Conservation (phyloP, 64 coral and sea anemone genomes). For the Montipora foliosa region DNA sequence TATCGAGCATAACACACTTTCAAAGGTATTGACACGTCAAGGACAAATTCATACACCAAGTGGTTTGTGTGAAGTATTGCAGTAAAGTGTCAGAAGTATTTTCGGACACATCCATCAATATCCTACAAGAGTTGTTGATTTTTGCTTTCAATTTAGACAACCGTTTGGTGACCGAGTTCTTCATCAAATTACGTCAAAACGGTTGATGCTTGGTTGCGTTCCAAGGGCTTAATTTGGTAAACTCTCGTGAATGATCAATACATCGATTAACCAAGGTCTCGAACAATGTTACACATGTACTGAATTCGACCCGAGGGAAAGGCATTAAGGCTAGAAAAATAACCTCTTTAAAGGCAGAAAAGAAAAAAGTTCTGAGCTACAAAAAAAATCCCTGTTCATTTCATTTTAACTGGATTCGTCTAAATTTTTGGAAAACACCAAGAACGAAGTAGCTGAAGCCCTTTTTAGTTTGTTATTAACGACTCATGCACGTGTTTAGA, state of each 20-base stretch:
- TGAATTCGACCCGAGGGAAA: neutral
- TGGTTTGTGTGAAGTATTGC: neutral
- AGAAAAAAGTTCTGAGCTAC: neutral
- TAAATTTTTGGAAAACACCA: neutral
- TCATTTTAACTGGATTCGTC: too few relatives aligned
- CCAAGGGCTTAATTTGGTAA: slow-evolving; percentile 8
- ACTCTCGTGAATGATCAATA: neutral
- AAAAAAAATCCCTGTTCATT: neutral
- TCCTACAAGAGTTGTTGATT: neutral
- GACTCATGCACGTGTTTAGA: too few relatives aligned
- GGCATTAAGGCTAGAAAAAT: neutral
- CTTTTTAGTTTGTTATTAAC: too few relatives aligned
- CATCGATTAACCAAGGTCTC: neutral
- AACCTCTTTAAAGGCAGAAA: neutral
- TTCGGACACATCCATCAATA: neutral
- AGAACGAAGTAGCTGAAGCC: neutral
- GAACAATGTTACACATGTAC: neutral
- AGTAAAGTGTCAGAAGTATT: slow-evolving; percentile 9
- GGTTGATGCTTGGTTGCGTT: neutral
- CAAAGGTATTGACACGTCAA: neutral
- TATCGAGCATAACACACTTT: neutral
- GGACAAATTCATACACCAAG: neutral
- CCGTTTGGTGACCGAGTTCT: neutral
- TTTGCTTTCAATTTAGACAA: neutral
- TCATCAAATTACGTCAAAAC: slow-evolving; percentile 14